These are phyloP conservation scores for Poeciliopsis turneri DNA, from an alignment of 2,797 vertebrate species.

Conservation along the genomic window DNA sequence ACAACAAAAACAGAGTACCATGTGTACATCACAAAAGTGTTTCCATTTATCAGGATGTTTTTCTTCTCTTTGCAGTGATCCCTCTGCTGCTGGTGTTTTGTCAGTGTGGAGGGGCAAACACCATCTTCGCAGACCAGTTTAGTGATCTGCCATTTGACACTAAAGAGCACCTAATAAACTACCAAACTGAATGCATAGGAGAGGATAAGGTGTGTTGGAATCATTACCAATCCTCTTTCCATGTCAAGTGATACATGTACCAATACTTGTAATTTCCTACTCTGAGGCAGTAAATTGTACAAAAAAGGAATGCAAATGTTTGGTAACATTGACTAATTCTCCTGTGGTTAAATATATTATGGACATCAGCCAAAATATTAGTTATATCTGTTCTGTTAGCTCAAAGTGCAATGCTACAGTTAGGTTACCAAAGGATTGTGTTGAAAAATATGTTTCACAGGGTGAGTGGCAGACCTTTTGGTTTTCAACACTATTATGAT, in stretches of 20 bases:
- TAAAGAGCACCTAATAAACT: constrained; percentile 85
- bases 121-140: constrained; percentile 81
- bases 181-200: constrained; percentile 90
- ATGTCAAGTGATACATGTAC: not conserved
- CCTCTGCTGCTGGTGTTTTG: constrained; percentile 87
- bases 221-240: not conserved
- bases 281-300: not conserved
- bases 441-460: too few species aligned
- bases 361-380: not conserved
- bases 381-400: not conserved
- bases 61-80: constrained; percentile 79
- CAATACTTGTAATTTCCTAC: not conserved
- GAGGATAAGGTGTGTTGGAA: constrained; percentile 84
- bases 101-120: constrained; percentile 75
- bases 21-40: not conserved
- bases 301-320: not conserved
- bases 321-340: not conserved
- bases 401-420: too few species aligned
- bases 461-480: too few species aligned
- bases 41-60: constrained; percentile 12
- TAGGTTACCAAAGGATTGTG: too few species aligned
- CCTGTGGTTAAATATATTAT: not conserved
- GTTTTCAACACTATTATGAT: too few species aligned
- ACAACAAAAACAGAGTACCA: too few species aligned
- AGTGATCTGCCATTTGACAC: constrained; percentile 79